Percentiles rank a stretch among this genome's conserved stretches.
phyloP scores from a whole-genome alignment of 30 jellyfish, hydroid and myxozoan species.

The Clytia hemisphaerica region DNA sequence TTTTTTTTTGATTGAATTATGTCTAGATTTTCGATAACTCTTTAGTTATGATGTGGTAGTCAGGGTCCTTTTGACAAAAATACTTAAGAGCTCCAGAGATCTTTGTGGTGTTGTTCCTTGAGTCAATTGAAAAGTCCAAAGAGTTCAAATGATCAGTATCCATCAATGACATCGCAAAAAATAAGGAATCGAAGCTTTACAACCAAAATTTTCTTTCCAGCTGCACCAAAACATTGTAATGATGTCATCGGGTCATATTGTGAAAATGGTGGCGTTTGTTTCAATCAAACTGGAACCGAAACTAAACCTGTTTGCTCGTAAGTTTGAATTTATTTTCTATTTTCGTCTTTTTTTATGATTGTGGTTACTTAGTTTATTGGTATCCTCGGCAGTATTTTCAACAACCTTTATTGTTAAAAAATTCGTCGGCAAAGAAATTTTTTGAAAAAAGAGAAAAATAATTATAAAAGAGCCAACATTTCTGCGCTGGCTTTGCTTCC shows the following conservation, averaged over 20 bases:
- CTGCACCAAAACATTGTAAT: background rate
- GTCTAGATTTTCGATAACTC: too few species aligned
- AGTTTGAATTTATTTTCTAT: background rate
- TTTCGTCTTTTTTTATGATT: background rate
- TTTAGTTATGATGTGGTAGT: too few species aligned
- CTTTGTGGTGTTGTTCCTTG: too few species aligned
- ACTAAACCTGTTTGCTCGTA: background rate
- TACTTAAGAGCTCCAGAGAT: too few species aligned
- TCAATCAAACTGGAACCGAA: background rate
- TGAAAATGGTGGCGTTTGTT: conserved; percentile 15
- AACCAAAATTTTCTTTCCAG: too few species aligned
- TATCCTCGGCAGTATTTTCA: background rate
- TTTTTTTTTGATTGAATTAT: too few species aligned
- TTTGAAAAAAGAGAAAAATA: background rate
- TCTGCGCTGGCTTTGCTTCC: background rate
- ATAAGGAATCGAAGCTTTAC: too few species aligned
- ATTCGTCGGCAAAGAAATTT: background rate
- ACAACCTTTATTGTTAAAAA: background rate
- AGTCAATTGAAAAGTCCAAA: too few species aligned
- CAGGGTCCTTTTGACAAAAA: too few species aligned
- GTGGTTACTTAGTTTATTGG: background rate
- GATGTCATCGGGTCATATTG: background rate
- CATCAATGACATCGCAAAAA: too few species aligned
- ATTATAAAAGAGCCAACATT: background rate
- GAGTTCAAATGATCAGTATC: too few species aligned